Base-by-base conservation (phyloP, 1,140 invertebrate genomes). In the Ptiloglossa arizonensis region DNA sequence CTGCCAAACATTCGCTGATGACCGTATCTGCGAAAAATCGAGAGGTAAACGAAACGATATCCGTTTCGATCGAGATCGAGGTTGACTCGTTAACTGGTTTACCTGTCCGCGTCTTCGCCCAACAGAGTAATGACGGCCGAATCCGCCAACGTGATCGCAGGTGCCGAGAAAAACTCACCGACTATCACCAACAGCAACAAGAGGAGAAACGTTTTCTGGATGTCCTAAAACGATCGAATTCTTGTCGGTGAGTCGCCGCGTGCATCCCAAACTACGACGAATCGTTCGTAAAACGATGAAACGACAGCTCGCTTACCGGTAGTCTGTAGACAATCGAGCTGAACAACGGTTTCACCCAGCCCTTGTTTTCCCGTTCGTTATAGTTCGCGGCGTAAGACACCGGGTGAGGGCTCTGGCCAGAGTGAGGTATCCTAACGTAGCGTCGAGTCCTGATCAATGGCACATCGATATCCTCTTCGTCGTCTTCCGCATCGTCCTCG, bases 1-100 rank as follows among this genome's bases (percentile, higher is more conserved):
- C 98, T 99, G 0, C 99, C 99, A 89, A 99, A 99, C 97, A 99
- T 99, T 82, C 98, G 95, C 92, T 99, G 98, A 82, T 98, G 96
- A 0, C 98, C 98, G 90, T 99, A 99, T 83, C 95, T 95, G n/a
- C n/a, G n/a, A n/a, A 46, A 13, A 13, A 56, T 32, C 9, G 11
- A 52, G 35, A 70, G 6, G 11, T 1, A 24, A 52, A 46, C 35
- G n/a, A n/a, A n/a, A n/a, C n/a, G n/a, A n/a, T n/a, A n/a, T n/a
- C n/a, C n/a, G n/a, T n/a, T n/a, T n/a, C n/a, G n/a, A n/a, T n/a
- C n/a, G n/a, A n/a, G n/a, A n/a, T 57, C 59, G 19, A 59, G 38
- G 24, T 27, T 19, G n/a, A n/a, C n/a, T 4, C 15, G 35, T 9
- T 8, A 15, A 41, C 17, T 17, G 38, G 0, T 60, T 89, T 87